These are phyloP conservation scores for Protobothrops flavoviridis DNA, from an alignment of 2,113 vertebrate genomes.

Conservation along the genomic window DNA sequence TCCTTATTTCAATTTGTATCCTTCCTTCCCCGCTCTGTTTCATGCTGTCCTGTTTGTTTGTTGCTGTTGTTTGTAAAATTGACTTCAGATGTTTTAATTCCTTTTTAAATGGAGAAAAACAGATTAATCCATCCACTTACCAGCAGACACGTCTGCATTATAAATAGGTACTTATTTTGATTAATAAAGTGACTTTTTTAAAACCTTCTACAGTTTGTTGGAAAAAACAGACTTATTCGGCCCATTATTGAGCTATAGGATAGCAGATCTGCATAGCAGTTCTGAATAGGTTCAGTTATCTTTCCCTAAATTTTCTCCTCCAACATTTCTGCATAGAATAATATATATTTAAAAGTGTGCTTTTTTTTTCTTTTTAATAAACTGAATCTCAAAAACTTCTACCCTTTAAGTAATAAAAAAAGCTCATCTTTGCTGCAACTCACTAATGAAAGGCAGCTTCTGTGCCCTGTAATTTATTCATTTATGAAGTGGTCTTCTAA, in stretches of 20 bases:
- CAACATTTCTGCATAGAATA: neutral
- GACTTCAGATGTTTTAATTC: neutral
- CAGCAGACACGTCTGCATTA: neutral
- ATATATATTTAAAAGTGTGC: neutral
- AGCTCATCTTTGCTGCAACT: neutral
- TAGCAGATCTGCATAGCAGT: neutral
- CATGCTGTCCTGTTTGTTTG: neutral
- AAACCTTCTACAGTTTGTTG: neutral
- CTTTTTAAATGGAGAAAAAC: neutral
- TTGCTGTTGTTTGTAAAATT: neutral
- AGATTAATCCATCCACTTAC: neutral
- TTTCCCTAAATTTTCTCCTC: neutral
- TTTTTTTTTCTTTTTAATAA: neutral
- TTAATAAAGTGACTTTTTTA: neutral
- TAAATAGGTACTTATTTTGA: neutral
- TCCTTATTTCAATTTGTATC: neutral
- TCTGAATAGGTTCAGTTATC: neutral
- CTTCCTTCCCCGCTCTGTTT: neutral
- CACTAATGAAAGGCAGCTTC: constrained; percentile 21
- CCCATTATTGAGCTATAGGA: neutral
- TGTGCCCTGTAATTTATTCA: constrained; percentile 42
- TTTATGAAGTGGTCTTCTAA: constrained; percentile 45
- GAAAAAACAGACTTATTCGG: neutral
- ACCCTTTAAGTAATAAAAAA: constrained; percentile 14
- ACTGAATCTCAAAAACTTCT: constrained; percentile 5